Evolutionary conservation across 2,113 vertebrate species (phyloP).

Genomic region (Petroica traversi): DNA sequence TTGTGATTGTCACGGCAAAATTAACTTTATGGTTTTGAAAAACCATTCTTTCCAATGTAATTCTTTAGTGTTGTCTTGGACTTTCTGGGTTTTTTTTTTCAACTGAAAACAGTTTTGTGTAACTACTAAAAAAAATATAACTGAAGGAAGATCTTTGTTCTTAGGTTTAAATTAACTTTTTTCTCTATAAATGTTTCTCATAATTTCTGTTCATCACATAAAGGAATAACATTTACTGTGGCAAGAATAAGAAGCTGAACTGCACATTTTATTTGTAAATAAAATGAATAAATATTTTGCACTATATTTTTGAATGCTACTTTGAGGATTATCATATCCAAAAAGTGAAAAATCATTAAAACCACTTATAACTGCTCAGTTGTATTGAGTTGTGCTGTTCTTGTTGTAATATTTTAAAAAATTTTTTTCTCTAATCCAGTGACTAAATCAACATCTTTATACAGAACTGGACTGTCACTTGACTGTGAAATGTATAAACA

Average conservation of each 20-base stretch:
- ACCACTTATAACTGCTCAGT: conserved; percentile 40
- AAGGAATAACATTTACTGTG: background rate
- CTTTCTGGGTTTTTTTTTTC: background rate
- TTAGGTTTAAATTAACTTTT: conserved; percentile 3
- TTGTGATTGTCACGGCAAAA: conserved; percentile 59
- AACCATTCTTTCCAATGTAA: conserved; percentile 40
- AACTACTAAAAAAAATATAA: background rate
- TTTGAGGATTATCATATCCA: conserved; percentile 15
- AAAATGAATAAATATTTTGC: conserved; percentile 64
- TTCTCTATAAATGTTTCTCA: conserved; percentile 8
- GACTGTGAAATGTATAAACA: background rate
- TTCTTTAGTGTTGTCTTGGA: conserved; percentile 58
- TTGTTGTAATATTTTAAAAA: background rate
- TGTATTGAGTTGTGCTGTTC: conserved; percentile 3
- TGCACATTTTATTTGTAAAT: conserved; percentile 57
- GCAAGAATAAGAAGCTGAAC: background rate
- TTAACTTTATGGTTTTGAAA: conserved; percentile 50
- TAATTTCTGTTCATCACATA: background rate
- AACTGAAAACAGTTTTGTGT: conserved; percentile 21
- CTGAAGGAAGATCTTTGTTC: conserved; percentile 4
- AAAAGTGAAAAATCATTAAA: conserved; percentile 44
- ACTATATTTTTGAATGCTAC: conserved; percentile 63
- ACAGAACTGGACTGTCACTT: background rate
- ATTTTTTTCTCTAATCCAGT: background rate
- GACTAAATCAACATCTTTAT: background rate